These are phyloP conservation scores for Lasioglossum malachurum DNA, from an alignment of 2,888 invertebrate species.

Conservation along the genomic window DNA sequence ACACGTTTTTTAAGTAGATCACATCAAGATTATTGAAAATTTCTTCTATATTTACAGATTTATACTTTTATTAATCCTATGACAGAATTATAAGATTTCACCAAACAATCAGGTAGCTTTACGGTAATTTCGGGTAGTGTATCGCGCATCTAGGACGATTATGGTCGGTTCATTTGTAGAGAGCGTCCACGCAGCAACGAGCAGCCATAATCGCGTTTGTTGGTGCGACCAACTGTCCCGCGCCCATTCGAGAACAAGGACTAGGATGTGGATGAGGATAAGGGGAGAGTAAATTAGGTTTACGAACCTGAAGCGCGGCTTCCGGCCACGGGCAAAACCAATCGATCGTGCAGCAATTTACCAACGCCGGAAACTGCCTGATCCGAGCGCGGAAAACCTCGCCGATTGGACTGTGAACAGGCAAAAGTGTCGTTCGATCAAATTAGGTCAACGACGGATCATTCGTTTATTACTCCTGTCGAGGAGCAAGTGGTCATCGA, in stretches of 20 bases:
- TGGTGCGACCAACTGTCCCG: neutral
- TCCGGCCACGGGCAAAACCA: conserved; percentile 97
- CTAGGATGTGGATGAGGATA: neutral
- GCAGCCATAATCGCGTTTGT: neutral
- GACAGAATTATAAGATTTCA: too few species aligned
- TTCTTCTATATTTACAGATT: too few species aligned
- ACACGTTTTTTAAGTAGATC: too few species aligned
- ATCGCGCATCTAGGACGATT: neutral
- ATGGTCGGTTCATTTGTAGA: neutral
- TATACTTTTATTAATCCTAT: too few species aligned
- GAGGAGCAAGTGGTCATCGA: neutral
- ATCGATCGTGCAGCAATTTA: conserved; percentile 97
- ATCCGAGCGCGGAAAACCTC: conserved; percentile 92
- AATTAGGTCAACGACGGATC: conserved; percentile 14
- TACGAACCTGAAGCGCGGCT: conserved; percentile 91
- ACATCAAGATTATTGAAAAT: too few species aligned
- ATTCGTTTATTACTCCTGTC: neutral
- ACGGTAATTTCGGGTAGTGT: too few species aligned
- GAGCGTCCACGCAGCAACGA: neutral
- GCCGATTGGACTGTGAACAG: conserved; percentile 90
- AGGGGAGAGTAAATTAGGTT: neutral
- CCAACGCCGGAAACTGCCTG: conserved; percentile 94
- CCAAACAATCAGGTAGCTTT: too few species aligned
- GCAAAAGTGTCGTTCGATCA: neutral
- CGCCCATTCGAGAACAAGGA: neutral